A percentile compares a stretch with the other conserved stretches of the same genome.
phyloP scores from a whole-genome alignment of 1,140 invertebrate species.

The Steinernema khuongi region DNA sequence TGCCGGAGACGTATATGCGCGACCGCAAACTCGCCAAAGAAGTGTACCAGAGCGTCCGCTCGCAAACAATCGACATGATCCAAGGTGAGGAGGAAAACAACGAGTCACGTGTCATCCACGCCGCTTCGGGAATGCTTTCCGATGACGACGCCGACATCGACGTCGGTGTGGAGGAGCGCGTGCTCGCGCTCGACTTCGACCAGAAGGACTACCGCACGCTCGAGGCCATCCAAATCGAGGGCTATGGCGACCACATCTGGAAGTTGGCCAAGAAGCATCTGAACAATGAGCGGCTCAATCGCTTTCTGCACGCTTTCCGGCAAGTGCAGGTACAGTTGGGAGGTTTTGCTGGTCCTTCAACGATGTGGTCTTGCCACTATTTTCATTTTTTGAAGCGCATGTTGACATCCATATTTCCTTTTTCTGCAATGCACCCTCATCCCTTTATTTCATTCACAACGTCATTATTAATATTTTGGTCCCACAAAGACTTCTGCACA shows the following conservation, averaged over 20 bases:
- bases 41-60: slow-evolving; percentile 4
- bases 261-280: slow-evolving; percentile 50
- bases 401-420: no score
- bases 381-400: no score
- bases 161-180: slow-evolving; percentile 37
- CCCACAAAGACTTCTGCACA: not conserved
- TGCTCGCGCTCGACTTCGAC: slow-evolving; percentile 45
- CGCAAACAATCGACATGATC: slow-evolving; percentile 21
- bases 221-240: slow-evolving; percentile 52
- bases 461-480: not conserved
- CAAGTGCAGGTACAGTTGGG: slow-evolving; percentile 46
- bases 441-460: no score
- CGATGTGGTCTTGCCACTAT: no score
- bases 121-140: not conserved
- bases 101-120: not conserved
- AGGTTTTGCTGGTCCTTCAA: no score
- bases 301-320: slow-evolving; percentile 49
- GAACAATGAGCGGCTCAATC: slow-evolving; percentile 46
- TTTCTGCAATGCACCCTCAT: no score
- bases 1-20: slow-evolving; percentile 3
- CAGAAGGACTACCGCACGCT: slow-evolving; percentile 42
- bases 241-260: slow-evolving; percentile 52
- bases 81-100: not conserved
- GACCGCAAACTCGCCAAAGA: not conserved
- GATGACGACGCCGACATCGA: slow-evolving; percentile 42